phyloP scores from a whole-genome alignment of 1,140 invertebrate species.

The Dendroctonus ponderosae region DNA sequence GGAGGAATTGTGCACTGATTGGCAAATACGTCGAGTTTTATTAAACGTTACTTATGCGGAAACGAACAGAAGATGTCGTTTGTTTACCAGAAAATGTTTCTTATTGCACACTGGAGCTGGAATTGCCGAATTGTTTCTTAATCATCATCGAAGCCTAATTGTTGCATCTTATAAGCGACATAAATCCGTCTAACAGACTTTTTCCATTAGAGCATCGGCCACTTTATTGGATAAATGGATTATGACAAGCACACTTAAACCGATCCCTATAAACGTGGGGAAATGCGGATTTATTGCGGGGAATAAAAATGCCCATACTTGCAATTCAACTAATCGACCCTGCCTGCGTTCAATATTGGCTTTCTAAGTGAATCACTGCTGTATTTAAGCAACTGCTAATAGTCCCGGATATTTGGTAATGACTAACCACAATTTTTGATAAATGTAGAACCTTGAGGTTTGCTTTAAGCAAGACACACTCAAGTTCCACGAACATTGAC shows the following conservation, averaged over 20 bases:
- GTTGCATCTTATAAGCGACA: conserved; percentile 18
- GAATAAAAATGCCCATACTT: conserved; percentile 16
- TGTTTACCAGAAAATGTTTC: too few relatives aligned
- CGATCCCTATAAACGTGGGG: conserved; percentile 15
- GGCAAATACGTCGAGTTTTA: background rate
- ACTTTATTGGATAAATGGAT: conserved; percentile 32
- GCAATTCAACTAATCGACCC: background rate
- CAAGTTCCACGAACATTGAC: too few relatives aligned
- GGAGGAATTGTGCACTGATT: conserved; percentile 12
- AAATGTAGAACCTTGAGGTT: too few relatives aligned
- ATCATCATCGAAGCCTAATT: conserved; percentile 6
- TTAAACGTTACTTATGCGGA: background rate
- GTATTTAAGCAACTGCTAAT: too few relatives aligned
- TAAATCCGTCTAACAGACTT: conserved; percentile 27
- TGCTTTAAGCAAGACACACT: too few relatives aligned
- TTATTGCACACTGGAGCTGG: background rate
- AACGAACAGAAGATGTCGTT: too few relatives aligned
- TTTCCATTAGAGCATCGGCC: conserved; percentile 27
- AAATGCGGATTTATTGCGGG: conserved; percentile 15
- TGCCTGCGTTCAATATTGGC: too few relatives aligned
- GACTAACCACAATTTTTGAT: too few relatives aligned
- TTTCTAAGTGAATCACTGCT: too few relatives aligned
- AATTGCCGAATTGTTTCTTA: background rate
- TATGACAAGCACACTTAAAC: conserved; percentile 21
- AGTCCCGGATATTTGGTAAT: too few relatives aligned